Percentiles rank a stretch among this genome's conserved stretches.
phyloP scores from a whole-genome alignment of 92 coral and sea anemone genomes.

The Parazoanthus darwini region DNA sequence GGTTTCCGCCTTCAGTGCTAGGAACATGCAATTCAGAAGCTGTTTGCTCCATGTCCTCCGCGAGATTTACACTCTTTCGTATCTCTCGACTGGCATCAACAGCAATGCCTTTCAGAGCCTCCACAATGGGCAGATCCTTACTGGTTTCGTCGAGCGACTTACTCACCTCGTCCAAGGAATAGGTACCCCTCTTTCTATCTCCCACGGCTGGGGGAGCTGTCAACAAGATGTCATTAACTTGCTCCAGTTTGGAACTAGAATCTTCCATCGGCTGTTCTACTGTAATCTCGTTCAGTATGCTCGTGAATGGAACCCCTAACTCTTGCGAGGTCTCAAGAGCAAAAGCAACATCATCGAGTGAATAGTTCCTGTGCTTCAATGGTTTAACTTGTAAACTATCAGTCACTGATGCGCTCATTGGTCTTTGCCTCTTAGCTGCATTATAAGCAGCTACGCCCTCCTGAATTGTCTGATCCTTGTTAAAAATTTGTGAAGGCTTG shows the following conservation, averaged over 20 bases:
- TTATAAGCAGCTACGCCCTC: background rate
- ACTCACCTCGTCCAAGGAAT: slow-evolving; percentile 65
- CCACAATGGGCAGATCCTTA: slow-evolving; percentile 33
- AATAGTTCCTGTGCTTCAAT: slow-evolving; percentile 58
- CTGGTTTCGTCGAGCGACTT: slow-evolving; percentile 47
- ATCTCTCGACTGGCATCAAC: slow-evolving; percentile 50
- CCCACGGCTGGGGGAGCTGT: background rate
- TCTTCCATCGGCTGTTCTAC: slow-evolving; percentile 31
- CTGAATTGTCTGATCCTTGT: background rate
- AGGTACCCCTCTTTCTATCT: slow-evolving; percentile 61
- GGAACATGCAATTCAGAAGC: background rate
- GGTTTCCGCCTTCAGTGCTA: slow-evolving; percentile 34
- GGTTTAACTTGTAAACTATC: slow-evolving; percentile 29
- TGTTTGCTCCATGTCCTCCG: slow-evolving; percentile 18
- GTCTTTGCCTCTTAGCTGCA: background rate
- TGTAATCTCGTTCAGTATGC: slow-evolving; percentile 56
- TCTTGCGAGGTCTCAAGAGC: slow-evolving; percentile 76
- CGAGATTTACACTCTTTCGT: slow-evolving; percentile 26
- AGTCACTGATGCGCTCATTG: background rate
- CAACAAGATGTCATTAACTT: background rate
- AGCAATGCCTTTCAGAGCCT: slow-evolving; percentile 30
- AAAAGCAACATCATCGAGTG: slow-evolving; percentile 82
- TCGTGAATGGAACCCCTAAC: slow-evolving; percentile 66
- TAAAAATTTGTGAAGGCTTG: background rate
- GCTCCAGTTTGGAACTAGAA: background rate